These are phyloP conservation scores for Myotis davidii DNA, from an alignment of 2,113 vertebrate genomes.

Conservation along the genomic window DNA sequence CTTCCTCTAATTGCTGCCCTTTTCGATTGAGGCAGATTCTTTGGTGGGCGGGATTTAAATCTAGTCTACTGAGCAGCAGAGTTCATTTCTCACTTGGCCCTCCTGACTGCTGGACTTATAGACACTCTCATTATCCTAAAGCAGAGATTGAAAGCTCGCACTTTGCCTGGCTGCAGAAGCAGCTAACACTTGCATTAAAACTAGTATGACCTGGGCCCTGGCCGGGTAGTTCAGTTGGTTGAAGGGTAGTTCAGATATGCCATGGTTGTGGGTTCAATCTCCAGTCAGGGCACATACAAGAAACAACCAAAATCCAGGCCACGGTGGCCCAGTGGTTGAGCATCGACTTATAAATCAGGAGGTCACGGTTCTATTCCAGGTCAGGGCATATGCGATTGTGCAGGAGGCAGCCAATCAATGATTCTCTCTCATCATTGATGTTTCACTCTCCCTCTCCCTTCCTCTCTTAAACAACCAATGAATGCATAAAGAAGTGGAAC, in stretches of 20 bases:
- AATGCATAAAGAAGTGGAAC: background rate
- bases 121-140: background rate
- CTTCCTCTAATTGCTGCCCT: background rate
- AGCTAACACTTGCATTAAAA: slow-evolving; percentile 27
- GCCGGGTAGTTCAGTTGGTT: background rate
- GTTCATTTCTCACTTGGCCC: background rate
- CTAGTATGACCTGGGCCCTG: background rate
- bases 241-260: background rate
- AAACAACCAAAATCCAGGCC: background rate
- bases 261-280: background rate
- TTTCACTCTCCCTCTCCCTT: too few relatives aligned
- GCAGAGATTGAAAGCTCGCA: background rate
- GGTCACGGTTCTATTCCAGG: too few relatives aligned
- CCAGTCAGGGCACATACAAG: background rate
- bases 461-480: background rate
- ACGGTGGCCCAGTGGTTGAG: too few relatives aligned
- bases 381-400: too few relatives aligned
- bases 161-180: background rate
- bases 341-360: too few relatives aligned
- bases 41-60: background rate
- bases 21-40: background rate
- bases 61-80: background rate
- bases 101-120: background rate
- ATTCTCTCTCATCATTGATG: too few relatives aligned
- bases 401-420: too few relatives aligned